Evolutionary conservation across 2,797 vertebrate genomes (phyloP).

Genomic region (Emydoidea blandingii): DNA sequence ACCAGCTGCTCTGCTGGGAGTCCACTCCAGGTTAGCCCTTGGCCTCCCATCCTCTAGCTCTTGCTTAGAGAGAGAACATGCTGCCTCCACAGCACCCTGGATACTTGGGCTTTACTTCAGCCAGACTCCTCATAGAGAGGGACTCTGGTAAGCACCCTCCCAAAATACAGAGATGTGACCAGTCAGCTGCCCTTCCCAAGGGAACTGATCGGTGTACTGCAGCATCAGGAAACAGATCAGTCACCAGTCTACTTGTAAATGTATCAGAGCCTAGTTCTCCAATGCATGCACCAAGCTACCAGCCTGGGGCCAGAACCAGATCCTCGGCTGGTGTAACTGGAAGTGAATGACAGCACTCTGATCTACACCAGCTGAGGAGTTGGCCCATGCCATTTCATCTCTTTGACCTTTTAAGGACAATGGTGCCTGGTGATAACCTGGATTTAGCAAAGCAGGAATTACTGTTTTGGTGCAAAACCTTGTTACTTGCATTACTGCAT

Average conservation of each 20-base stretch:
- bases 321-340: neutral
- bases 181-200: neutral
- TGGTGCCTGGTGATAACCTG: neutral
- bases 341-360: neutral
- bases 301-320: neutral
- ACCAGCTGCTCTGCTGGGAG: neutral
- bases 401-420: neutral
- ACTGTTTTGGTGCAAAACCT: neutral
- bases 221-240: neutral
- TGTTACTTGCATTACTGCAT: neutral
- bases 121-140: no score
- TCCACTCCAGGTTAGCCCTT: neutral
- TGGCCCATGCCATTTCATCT: neutral
- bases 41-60: neutral
- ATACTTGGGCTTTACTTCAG: neutral
- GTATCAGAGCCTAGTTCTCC: neutral
- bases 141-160: neutral
- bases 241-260: neutral
- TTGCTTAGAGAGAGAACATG: neutral
- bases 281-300: neutral
- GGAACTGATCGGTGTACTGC: neutral
- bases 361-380: neutral
- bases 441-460: neutral
- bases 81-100: no score
- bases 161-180: neutral